phyloP scores from a whole-genome alignment of 2,113 vertebrate species.

The Odocoileus hemionus region DNA sequence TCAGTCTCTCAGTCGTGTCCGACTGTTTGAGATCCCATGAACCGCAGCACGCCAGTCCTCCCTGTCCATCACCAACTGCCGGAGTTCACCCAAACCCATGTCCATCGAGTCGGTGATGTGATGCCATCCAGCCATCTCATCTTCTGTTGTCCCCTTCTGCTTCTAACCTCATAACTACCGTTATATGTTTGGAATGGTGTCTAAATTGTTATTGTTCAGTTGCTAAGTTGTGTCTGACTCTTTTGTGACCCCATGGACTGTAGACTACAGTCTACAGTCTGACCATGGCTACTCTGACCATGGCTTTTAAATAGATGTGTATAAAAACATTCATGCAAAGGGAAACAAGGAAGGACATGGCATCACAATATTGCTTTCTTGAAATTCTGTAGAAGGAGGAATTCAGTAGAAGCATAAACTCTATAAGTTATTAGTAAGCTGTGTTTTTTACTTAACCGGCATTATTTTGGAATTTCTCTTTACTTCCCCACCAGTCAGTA shows the following conservation, averaged over 20 bases:
- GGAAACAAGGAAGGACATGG: neutral
- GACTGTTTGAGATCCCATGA: no score
- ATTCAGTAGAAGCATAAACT: neutral
- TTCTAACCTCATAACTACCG: neutral
- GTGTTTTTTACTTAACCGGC: neutral
- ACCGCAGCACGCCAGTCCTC: no score
- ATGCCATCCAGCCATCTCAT: no score
- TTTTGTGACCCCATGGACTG: neutral
- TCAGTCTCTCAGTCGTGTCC: no score
- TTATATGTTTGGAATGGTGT: neutral
- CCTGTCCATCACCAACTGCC: no score
- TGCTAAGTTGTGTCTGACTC: neutral
- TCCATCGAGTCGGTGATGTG: no score
- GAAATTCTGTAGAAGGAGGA: neutral
- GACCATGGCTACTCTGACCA: neutral
- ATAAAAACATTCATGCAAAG: neutral
- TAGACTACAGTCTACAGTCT: neutral
- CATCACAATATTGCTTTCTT: neutral
- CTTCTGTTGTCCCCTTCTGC: no score
- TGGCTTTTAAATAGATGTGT: neutral
- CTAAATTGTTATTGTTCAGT: neutral
- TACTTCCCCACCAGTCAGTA: neutral
- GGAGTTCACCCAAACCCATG: no score
- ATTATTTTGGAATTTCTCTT: neutral
- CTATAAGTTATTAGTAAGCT: neutral